Base-by-base conservation (phyloP, 1,140 invertebrate species). In the Trachymyrmex cornetzi region DNA sequence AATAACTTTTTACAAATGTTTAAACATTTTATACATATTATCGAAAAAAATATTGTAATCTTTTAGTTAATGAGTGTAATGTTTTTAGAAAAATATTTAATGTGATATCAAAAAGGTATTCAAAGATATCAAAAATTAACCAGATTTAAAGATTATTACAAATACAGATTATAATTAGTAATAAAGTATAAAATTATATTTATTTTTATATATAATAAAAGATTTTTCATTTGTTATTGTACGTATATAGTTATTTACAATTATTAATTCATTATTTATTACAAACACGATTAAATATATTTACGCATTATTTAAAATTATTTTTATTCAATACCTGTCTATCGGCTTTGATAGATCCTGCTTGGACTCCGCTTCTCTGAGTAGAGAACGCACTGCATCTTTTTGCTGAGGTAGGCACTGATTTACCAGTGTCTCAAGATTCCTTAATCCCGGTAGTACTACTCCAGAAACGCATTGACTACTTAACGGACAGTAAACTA, bases 401-500 rank as follows among this genome's bases (percentile, higher is more conserved):
- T 93, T 95, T 80, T 96, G 95, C 34, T 94, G 93, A n/a, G 94
- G 94, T 63, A 96, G 88, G 12, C 93, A 92, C 77, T 96, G 94
- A 91, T 94, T 95, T 57, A 96, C 94, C 22, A 96, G 90, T 50
- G 77, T 92, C 57, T 96, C 96, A 14, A 96, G 94, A 89, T 94
- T 93, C 85, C 95, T 96, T 30, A 97, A 94, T 57, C 96, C 96
- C 11, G 96, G 96, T 53, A 96, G 71, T 30, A 95, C 82, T 5
- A 96, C 92, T 66, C 93, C 92, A 24, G 92, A 93, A 64, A 94
- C 94, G 50, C 96, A 96, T 64, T 94, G 94, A 89, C 95, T 95
- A 50, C 95, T 96, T 44, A 97, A 89, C 7, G 95, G 94, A 86
- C 96, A 97, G 91, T 97, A 97, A 34, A 97, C 96, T 53, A 97